phyloP scores from a whole-genome alignment of 2,888 invertebrate genomes.

The Perdita meconis region DNA sequence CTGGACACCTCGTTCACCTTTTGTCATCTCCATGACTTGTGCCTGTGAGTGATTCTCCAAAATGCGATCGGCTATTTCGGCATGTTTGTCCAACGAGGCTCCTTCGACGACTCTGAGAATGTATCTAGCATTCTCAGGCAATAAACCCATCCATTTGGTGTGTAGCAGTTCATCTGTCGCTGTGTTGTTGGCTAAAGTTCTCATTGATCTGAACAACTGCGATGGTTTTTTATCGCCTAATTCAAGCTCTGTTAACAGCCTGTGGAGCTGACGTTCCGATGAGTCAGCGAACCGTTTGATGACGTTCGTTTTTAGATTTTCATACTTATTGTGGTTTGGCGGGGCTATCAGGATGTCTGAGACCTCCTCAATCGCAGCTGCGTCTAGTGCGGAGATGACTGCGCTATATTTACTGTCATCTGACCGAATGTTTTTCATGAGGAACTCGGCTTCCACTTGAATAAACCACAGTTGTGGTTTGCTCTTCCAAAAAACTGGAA shows the following conservation, averaged over 20 bases:
- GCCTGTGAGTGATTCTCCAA: no score
- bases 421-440: neutral
- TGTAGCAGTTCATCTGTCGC: neutral
- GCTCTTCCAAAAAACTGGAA: constrained; percentile 12
- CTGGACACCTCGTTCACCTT: no score
- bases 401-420: neutral
- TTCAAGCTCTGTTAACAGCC: neutral
- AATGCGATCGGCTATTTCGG: neutral
- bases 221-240: neutral
- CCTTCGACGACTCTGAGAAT: neutral
- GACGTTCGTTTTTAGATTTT: neutral
- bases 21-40: neutral
- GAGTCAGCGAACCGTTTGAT: neutral
- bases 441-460: constrained; percentile 6
- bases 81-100: neutral
- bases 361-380: neutral
- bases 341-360: neutral
- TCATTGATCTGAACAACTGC: neutral
- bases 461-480: neutral
- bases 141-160: neutral
- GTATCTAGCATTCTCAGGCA: neutral
- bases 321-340: neutral
- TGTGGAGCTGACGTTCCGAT: neutral
- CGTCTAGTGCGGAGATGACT: neutral
- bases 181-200: neutral